A percentile compares a stretch with the other conserved stretches of the same genome.
phyloP scores from a whole-genome alignment of 2,888 invertebrate genomes.

The Eupithecia tripunctaria region DNA sequence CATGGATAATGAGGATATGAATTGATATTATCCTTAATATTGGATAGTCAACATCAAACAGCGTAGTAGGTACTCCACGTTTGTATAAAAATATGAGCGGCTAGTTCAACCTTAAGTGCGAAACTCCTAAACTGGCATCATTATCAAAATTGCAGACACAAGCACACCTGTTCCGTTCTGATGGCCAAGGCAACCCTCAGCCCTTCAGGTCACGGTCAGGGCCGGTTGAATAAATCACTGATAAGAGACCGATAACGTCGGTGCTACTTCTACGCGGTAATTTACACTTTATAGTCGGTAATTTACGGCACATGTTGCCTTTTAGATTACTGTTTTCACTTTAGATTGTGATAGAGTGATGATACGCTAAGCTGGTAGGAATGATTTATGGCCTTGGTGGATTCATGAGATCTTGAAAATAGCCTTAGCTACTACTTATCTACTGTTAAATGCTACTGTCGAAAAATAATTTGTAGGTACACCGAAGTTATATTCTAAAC shows the following conservation, averaged over 20 bases:
- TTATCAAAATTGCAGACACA: slow-evolving; percentile 4
- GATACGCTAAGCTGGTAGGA: not conserved
- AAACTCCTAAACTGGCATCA: not conserved
- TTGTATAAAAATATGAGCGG: no score
- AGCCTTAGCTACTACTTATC: not conserved
- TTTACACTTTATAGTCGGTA: slow-evolving; percentile 17
- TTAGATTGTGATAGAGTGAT: slow-evolving; percentile 11
- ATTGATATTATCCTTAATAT: no score
- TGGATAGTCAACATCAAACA: no score
- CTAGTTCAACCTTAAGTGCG: not conserved
- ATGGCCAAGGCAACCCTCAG: slow-evolving; percentile 21
- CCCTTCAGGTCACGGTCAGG: slow-evolving; percentile 30
- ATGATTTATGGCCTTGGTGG: not conserved
- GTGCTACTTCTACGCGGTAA: slow-evolving; percentile 12
- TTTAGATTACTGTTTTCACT: not conserved
- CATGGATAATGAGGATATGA: no score
- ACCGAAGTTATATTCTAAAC: not conserved
- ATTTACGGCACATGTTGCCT: slow-evolving; percentile 1
- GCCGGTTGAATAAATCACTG: slow-evolving; percentile 32
- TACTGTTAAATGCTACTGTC: not conserved
- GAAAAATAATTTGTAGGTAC: not conserved
- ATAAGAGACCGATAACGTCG: slow-evolving; percentile 25
- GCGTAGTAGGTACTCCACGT: no score
- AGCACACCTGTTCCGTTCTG: slow-evolving; percentile 19
- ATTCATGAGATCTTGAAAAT: not conserved